phyloP scores from a whole-genome alignment of 1,140 invertebrate species.

The Lethrus apterus region DNA sequence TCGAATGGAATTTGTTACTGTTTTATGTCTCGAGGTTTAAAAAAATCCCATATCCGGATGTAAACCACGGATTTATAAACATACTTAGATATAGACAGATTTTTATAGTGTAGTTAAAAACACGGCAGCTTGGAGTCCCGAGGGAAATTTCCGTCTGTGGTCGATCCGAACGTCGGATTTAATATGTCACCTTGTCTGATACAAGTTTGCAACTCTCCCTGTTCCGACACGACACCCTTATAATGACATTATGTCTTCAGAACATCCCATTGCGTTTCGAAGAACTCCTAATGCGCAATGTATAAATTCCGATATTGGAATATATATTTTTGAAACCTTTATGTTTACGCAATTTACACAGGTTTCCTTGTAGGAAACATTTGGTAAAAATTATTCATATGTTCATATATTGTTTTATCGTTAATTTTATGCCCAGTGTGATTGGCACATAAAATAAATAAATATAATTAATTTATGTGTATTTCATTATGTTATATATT shows the following conservation, averaged over 20 bases:
- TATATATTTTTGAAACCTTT: no score
- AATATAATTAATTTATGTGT: no score
- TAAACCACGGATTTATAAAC: conserved; percentile 16
- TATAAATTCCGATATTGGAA: no score
- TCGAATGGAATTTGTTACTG: conserved; percentile 14
- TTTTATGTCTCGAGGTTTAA: conserved; percentile 12
- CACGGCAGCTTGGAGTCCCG: conserved; percentile 14
- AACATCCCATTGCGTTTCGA: conserved; percentile 7
- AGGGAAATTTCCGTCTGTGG: conserved; percentile 22
- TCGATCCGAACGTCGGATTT: conserved; percentile 24
- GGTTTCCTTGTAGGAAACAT: no score
- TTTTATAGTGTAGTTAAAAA: conserved; percentile 21
- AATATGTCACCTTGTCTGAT: conserved; percentile 25
- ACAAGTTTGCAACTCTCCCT: conserved; percentile 19
- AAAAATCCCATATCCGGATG: conserved; percentile 15
- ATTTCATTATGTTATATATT: no score
- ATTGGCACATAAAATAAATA: no score
- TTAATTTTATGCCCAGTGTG: no score
- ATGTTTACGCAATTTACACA: no score
- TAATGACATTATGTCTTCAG: conserved; percentile 11
- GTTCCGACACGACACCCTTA: conserved; percentile 9
- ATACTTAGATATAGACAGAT: conserved; percentile 17
- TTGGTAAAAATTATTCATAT: no score
- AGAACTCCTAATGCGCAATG: no score
- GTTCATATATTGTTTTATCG: no score